These are phyloP conservation scores for Phaenicophaeus curvirostris DNA, from an alignment of 2,797 vertebrate genomes.

Conservation along the genomic window DNA sequence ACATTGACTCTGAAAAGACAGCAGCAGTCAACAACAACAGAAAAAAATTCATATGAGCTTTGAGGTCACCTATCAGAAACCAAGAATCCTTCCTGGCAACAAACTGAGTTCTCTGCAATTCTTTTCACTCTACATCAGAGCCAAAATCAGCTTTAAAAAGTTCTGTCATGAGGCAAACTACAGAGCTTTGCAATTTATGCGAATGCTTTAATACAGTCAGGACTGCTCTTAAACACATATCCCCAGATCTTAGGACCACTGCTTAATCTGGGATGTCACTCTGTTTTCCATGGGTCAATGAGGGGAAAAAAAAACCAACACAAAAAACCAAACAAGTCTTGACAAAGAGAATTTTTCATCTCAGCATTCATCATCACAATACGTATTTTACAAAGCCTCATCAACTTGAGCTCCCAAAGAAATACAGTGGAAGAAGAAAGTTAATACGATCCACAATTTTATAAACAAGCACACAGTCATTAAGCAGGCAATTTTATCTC, in stretches of 20 bases:
- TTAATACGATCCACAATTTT: neutral
- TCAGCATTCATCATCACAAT: neutral
- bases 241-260: neutral
- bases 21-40: neutral
- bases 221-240: neutral
- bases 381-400: neutral
- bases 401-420: neutral
- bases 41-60: neutral
- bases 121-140: neutral
- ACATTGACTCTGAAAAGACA: neutral
- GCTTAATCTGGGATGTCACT: neutral
- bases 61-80: neutral
- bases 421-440: neutral
- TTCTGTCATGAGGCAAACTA: neutral
- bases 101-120: neutral
- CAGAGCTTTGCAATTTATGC: neutral
- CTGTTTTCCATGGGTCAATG: neutral
- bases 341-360: neutral
- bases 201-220: neutral
- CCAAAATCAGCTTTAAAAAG: conserved; percentile 2
- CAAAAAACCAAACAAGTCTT: no score
- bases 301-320: neutral
- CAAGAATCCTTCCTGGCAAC: neutral
- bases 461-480: neutral
- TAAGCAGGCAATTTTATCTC: neutral